Evolutionary conservation across 1,140 invertebrate species (phyloP), one percentile per base, ranked within the genome.

Genomic region (Musca domestica): DNA sequence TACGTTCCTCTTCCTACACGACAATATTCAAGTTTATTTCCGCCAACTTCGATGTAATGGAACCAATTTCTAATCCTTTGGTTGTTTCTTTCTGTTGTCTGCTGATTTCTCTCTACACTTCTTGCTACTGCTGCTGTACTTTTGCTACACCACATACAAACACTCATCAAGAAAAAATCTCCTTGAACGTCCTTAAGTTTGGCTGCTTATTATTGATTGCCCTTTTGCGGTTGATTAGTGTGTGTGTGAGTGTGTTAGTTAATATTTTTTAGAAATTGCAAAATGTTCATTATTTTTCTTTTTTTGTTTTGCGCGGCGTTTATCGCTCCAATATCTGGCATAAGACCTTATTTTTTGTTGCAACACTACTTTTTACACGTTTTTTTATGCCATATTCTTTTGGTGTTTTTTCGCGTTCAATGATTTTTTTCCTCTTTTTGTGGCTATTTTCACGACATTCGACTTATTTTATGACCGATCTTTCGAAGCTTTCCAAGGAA

Each of bases 381-480:
- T 61, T 61, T 61, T 61, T 61, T 61, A 61, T 30, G 19, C 56
- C 56, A 61, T 61, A 61, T 61, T 61, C 56, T 61, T 61, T 61
- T 41, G 19, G n/a, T 34, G 34, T 19, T 34, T 61, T 61, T 61
- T 61, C 56, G 56, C 56, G 56, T 61, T 61, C 56, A 61, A 61
- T 61, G 56, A 61, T 61, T 61, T 61, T 34, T 61, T 61, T 61
- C 56, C 2, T 34, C 7, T 61, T 58, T 54, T 58, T 17, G 7
- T 34, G n/a, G 12, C 2, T n/a, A 19, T 41, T 61, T 41, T 41
- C 34, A 41, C 34, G 34, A 41, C 30, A 19, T 20, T 20, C 4
- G 20, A 19, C 41, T 20, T 20, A 41, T 61, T 34, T 34, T 9
- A 6, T 34, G 41, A 41, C 1, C 34, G 34, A 41, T 61, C 10